A percentile compares a stretch with the other conserved stretches of the same genome.
phyloP scores from a whole-genome alignment of 2,888 invertebrate species.

The Clostera curtula region DNA sequence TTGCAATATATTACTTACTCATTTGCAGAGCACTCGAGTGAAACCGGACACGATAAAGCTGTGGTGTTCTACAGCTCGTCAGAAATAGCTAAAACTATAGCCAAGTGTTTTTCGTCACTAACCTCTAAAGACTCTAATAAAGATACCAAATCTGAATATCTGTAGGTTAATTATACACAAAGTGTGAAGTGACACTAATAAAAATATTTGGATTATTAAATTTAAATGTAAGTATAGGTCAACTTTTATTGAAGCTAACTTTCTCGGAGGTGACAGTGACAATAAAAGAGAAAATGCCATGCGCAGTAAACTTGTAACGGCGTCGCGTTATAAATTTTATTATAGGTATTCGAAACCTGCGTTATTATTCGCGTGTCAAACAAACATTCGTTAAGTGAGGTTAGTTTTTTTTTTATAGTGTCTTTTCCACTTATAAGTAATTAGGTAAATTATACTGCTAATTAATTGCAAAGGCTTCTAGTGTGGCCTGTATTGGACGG shows the following conservation, averaged over 20 bases:
- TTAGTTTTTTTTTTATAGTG: conserved; percentile 12
- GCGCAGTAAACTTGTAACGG: conserved; percentile 24
- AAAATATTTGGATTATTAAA: conserved; percentile 13
- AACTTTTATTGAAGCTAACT: conserved; percentile 21
- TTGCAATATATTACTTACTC: neutral
- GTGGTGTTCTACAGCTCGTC: too few species aligned
- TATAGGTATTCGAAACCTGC: conserved; percentile 16
- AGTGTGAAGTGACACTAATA: conserved; percentile 21
- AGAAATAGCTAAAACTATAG: too few species aligned
- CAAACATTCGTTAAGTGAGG: conserved; percentile 15
- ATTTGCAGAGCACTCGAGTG: neutral
- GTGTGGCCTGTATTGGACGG: too few species aligned
- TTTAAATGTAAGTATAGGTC: conserved; percentile 15
- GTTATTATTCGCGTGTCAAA: conserved; percentile 14
- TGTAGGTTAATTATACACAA: conserved; percentile 27
- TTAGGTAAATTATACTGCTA: too few species aligned
- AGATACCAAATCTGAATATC: too few species aligned
- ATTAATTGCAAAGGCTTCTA: too few species aligned
- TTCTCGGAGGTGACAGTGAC: conserved; percentile 26
- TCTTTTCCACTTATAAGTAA: conserved; percentile 26
- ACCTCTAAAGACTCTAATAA: too few species aligned
- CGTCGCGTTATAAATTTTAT: conserved; percentile 16
- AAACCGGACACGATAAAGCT: neutral
- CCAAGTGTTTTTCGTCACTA: too few species aligned
- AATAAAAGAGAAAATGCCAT: conserved; percentile 31